phyloP scores from a whole-genome alignment of 1,140 invertebrate genomes.

The Penaeus indicus region DNA sequence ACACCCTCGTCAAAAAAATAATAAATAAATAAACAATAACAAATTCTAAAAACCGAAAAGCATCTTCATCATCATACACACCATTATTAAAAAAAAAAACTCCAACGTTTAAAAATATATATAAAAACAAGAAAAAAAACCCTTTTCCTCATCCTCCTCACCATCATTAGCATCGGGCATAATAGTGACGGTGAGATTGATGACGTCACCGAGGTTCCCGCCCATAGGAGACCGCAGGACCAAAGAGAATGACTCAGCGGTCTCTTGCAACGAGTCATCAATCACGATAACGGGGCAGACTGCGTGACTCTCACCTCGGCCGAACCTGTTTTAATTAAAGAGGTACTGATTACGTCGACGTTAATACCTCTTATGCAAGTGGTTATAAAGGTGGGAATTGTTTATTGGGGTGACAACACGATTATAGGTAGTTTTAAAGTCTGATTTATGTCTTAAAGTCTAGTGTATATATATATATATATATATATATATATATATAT shows the following conservation, averaged over 20 bases:
- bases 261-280: constrained; percentile 71
- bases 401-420: too few relatives aligned
- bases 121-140: background rate
- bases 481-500: too few relatives aligned
- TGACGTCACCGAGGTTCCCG: constrained; percentile 68
- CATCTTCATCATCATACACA: too few relatives aligned
- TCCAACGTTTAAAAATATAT: too few relatives aligned
- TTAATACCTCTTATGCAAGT: too few relatives aligned
- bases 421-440: too few relatives aligned
- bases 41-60: too few relatives aligned
- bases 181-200: constrained; percentile 68
- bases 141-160: constrained; percentile 59
- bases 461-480: too few relatives aligned
- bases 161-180: constrained; percentile 70
- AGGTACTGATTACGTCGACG: background rate
- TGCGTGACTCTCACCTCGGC: constrained; percentile 68
- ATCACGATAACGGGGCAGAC: constrained; percentile 70
- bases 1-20: constrained; percentile 72
- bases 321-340: constrained; percentile 66
- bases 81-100: too few relatives aligned
- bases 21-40: too few relatives aligned
- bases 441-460: too few relatives aligned
- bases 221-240: constrained; percentile 69
- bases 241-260: constrained; percentile 70
- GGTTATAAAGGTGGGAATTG: too few relatives aligned